Evolutionary conservation across 2,113 vertebrate genomes (phyloP).

Genomic region (Taurulus bubalis): DNA sequence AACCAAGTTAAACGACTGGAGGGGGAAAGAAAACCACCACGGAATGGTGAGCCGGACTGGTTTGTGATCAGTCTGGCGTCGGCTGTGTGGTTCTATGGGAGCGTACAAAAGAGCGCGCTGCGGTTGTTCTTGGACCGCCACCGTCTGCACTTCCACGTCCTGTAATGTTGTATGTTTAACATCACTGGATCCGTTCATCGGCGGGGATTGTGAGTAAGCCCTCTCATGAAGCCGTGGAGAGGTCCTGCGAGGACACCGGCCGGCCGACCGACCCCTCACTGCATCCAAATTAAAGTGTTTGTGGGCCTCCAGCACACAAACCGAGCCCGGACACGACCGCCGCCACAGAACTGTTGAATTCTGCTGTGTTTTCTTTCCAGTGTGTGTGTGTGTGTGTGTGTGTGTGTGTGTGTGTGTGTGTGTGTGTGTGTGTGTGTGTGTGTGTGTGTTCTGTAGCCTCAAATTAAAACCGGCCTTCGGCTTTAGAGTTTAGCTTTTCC

Average conservation of each 20-base stretch:
- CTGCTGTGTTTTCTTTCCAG: constrained; percentile 24
- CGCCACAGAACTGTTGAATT: constrained; percentile 42
- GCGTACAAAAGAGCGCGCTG: constrained; percentile 69
- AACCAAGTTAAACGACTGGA: constrained; percentile 69
- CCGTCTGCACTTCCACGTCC: constrained; percentile 63
- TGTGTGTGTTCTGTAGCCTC: constrained; percentile 44
- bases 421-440: too few species aligned
- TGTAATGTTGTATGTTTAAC: constrained; percentile 70
- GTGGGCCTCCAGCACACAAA: constrained; percentile 57
- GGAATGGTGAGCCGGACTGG: constrained; percentile 64
- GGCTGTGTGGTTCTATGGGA: constrained; percentile 66
- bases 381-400: constrained; percentile 22
- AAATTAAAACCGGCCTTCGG: constrained; percentile 59
- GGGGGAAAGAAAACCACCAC: constrained; percentile 60
- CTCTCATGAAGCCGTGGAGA: constrained; percentile 48
- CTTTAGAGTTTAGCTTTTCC: constrained; percentile 21
- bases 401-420: constrained; percentile 29
- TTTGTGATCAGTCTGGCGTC: constrained; percentile 71
- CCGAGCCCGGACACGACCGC: constrained; percentile 28
- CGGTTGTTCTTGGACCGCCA: constrained; percentile 73
- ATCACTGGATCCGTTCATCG: constrained; percentile 61
- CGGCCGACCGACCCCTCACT: constrained; percentile 44
- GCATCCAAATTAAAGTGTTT: constrained; percentile 66
- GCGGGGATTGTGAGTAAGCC: constrained; percentile 58
- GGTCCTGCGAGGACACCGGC: constrained; percentile 77